Evolutionary conservation across 2,113 vertebrate species (phyloP).

Genomic region (Bettongia penicillata): DNA sequence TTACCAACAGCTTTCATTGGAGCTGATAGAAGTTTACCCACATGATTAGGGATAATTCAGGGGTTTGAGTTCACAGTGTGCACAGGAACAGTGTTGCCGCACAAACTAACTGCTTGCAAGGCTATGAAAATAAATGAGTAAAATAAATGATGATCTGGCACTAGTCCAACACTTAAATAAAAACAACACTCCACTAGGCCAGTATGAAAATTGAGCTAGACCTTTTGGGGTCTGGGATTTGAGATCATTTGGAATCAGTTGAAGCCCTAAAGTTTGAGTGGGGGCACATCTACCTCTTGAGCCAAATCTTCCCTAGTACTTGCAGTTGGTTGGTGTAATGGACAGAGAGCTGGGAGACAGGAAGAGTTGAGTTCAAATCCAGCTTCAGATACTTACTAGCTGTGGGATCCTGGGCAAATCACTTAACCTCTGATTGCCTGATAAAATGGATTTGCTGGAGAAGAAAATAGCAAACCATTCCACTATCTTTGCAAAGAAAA

Average conservation of each 20-base stretch:
- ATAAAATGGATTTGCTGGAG: too few relatives aligned
- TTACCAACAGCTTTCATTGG: neutral
- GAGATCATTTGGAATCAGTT: neutral
- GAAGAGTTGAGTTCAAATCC: too few relatives aligned
- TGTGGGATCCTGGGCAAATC: too few relatives aligned
- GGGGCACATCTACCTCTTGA: neutral
- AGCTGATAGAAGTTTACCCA: slow-evolving; percentile 3
- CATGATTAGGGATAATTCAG: slow-evolving; percentile 1
- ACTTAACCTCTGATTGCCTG: too few relatives aligned
- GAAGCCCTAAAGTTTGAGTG: neutral
- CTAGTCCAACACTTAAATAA: neutral
- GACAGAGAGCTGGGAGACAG: neutral
- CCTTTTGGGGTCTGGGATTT: neutral
- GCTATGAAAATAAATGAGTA: neutral
- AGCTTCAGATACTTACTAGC: too few relatives aligned
- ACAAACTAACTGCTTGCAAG: neutral
- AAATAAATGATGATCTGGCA: neutral
- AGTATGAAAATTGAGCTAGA: neutral
- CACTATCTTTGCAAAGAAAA: too few relatives aligned
- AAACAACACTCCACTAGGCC: neutral
- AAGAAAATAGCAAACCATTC: too few relatives aligned
- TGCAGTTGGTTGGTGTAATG: neutral
- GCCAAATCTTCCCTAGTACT: neutral
- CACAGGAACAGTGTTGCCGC: neutral
- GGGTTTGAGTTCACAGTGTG: neutral